Evolutionary conservation across 2,888 invertebrate genomes (phyloP), one percentile per base, ranked within the genome.

Genomic region (Ceratothoa steindachneri): DNA sequence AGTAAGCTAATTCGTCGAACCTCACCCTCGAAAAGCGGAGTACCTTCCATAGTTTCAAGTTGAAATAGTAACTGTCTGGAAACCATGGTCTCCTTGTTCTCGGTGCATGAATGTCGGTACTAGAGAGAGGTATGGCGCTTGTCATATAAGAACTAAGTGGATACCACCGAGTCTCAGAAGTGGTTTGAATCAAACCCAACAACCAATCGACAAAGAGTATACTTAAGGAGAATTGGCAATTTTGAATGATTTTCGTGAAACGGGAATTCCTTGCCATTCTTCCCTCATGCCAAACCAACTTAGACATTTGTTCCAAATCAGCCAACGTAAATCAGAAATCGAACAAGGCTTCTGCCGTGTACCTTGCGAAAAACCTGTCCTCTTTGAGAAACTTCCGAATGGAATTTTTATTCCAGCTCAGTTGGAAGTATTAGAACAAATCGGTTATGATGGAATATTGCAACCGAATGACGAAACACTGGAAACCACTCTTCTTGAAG

Each of bases 1-100:
- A 15, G 60, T 60, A 24, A 60, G 60, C 60, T n/a, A 60, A 24
- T 60, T 24, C 3, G 60, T 60, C 12, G 60, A 60, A 60, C 60
- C 60, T 22, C 27, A 24, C 24, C 60, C 60, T 24, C 19, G 2
- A 3, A 3, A n/a, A 15, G 24, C 9, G n/a, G 27, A 60, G 12
- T 22, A 22, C 60, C 27, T 60, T n/a, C 12, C n/a, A 12, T n/a
- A 60, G 12, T 22, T 24, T 24, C 19, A 60, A 60, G 2, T 60
- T 22, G 27, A 60, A 60, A 24, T 60, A 1, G n/a, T 60, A 60
- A 60, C 60, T 1, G 12, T 60, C 12, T 60, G 60, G 60, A 60
- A 60, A 3, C 22, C 19, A 22, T 60, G 60, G 60, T 24, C 60
- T 24, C 24, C 60, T 4, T 60, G 60, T 60, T 60, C 60, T 60